Evolutionary conservation across 2,113 vertebrate genomes (phyloP).

Genomic region (Theristicus caerulescens): DNA sequence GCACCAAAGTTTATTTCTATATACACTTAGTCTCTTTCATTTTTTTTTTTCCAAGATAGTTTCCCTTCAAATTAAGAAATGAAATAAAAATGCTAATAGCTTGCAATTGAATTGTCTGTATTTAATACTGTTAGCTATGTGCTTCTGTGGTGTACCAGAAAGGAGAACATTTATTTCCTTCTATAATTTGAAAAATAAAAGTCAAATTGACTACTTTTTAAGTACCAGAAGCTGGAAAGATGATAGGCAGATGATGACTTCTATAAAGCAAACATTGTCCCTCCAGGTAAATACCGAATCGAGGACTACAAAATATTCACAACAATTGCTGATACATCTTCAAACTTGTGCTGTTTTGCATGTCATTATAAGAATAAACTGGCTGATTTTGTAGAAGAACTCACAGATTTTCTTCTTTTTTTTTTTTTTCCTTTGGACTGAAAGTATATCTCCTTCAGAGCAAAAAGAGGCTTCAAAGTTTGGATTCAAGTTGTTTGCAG

Average conservation of each 20-base stretch:
- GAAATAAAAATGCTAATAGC: conserved; percentile 4
- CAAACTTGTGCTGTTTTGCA: neutral
- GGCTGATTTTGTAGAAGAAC: neutral
- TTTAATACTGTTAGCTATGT: neutral
- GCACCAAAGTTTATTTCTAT: neutral
- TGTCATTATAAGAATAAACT: neutral
- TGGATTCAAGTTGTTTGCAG: neutral
- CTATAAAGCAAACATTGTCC: neutral
- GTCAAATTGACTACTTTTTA: neutral
- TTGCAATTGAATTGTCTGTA: neutral
- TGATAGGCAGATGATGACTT: neutral
- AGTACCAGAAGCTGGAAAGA: neutral
- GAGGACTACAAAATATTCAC: neutral
- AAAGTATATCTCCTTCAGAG: neutral
- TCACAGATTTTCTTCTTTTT: neutral
- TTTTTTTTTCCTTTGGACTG: neutral
- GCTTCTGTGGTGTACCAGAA: neutral
- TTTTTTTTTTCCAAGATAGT: neutral
- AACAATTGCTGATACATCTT: neutral
- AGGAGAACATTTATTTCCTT: neutral
- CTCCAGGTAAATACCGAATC: neutral
- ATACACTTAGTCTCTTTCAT: neutral
- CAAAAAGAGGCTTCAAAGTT: conserved; percentile 8
- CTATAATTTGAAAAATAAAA: neutral
- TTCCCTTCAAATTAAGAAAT: neutral